Conservation (phyloP, 2,888 invertebrate species). For the Amblyjoppa fuscipennis region DNA sequence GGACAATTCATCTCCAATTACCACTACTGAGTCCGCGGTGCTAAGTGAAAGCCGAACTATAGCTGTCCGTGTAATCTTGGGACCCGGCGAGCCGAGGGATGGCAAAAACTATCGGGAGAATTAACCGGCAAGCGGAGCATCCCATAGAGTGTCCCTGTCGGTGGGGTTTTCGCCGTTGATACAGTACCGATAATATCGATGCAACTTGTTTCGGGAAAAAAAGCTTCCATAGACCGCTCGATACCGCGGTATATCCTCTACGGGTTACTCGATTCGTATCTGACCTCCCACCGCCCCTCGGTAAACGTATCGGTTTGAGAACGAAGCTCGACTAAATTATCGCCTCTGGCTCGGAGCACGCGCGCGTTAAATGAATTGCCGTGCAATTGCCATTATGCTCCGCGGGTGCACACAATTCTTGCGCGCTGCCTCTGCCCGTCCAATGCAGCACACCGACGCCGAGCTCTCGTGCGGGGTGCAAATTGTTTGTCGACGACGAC, state of each 20-base stretch:
- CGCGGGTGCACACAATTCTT: background rate
- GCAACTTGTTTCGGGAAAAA: background rate
- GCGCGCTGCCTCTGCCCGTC: background rate
- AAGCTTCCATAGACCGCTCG: background rate
- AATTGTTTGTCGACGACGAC: conserved; percentile 43
- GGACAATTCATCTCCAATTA: background rate
- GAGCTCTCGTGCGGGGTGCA: conserved; percentile 5
- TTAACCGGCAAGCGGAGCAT: conserved; percentile 24
- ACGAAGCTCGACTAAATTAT: conserved; percentile 34
- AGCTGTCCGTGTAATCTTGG: background rate
- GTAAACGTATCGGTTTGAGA: conserved; percentile 17
- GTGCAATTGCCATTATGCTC: conserved; percentile 29
- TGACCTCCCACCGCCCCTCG: conserved; percentile 23
- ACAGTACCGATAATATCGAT: background rate
- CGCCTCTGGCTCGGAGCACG: conserved; percentile 8
- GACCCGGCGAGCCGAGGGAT: background rate
- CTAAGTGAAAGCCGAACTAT: conserved; percentile 47
- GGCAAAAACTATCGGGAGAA: conserved; percentile 46
- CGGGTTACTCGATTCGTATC: conserved; percentile 21
- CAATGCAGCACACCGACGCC: background rate
- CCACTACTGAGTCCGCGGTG: background rate
- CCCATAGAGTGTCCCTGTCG: background rate
- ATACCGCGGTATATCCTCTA: background rate
- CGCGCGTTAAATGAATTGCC: conserved; percentile 42
- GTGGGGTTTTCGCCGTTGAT: conserved; percentile 14